Base-by-base conservation (phyloP, 2,888 invertebrate species). In the Lottia scabra region DNA sequence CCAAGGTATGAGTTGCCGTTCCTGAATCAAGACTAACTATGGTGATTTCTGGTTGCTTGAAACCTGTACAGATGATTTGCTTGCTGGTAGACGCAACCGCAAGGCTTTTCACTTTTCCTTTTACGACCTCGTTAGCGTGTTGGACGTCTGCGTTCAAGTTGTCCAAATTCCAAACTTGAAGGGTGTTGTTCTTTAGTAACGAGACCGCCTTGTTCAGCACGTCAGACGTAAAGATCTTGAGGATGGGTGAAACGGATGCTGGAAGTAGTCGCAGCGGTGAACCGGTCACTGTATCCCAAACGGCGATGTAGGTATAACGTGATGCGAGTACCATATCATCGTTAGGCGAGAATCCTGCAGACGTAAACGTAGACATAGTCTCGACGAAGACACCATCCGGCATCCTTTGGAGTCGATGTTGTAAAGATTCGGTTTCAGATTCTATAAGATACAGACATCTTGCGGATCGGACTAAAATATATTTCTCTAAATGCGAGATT, bases 121-220 rank as follows among this genome's bases (percentile, higher is more conserved):
- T 79, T 65, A 84, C 78, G 64, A 85, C 75, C 65, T 83, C 78
- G 26, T 83, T 81, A 1, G 81, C 72, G 72, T 85, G 84, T 16
- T 77, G 77, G 27, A 84, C 79, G 72, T 85, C 81, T 8, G 82
- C 78, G 68, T 85, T 83, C n/a, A 87, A 75, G 75, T 87, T 85
- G 73, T 84, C 78, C 15, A 87, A 72, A 67, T 85, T 81, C 87
- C 87, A 87, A 1, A 86, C 84, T 74, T 86, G 85, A 46, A 87
- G 77, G 0, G 81, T 75, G 70, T 84, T 82, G 79, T 87, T 82
- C 38, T 80, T 74, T 4, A 85, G 76, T 13, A 87, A 76, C 3
- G 83, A 81, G 4, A 85, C 85, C 0, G 81, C 83, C 76, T 84
- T 84, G 78, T 85, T 84, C 8, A 80, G 75, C 6, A 73, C 74